Percentiles rank a stretch among this genome's conserved stretches.
phyloP scores from a whole-genome alignment of 2,113 vertebrate genomes.

The Aldabrachelys gigantea region DNA sequence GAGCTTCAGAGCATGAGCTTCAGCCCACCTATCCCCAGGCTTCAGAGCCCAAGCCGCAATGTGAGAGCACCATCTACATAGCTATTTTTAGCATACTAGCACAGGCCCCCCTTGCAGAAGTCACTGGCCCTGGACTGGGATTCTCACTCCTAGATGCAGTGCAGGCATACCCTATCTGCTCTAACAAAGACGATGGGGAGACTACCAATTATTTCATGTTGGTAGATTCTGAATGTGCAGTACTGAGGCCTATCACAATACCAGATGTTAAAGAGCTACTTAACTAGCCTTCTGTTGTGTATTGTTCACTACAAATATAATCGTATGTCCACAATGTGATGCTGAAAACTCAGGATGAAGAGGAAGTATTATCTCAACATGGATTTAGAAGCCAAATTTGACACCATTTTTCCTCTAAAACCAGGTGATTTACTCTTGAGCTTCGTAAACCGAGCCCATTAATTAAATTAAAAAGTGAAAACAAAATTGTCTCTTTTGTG shows the following conservation, averaged over 20 bases:
- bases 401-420: background rate
- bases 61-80: background rate
- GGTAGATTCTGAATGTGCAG: background rate
- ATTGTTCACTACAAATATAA: background rate
- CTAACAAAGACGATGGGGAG: background rate
- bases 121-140: background rate
- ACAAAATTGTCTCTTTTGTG: background rate
- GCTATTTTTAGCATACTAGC: background rate
- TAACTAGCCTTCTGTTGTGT: background rate
- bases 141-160: background rate
- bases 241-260: background rate
- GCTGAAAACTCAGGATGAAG: background rate
- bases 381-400: background rate
- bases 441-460: background rate
- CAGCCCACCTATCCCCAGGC: background rate
- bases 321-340: background rate
- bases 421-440: background rate
- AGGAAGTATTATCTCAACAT: background rate
- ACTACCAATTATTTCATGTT: background rate
- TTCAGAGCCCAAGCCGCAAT: background rate
- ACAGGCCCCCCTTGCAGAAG: background rate
- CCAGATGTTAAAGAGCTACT: background rate
- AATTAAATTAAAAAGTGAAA: background rate
- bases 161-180: background rate
- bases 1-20: too few relatives aligned